These are phyloP conservation scores for Capreolus pygargus DNA, from an alignment of 2,113 vertebrate species.

Conservation along the genomic window DNA sequence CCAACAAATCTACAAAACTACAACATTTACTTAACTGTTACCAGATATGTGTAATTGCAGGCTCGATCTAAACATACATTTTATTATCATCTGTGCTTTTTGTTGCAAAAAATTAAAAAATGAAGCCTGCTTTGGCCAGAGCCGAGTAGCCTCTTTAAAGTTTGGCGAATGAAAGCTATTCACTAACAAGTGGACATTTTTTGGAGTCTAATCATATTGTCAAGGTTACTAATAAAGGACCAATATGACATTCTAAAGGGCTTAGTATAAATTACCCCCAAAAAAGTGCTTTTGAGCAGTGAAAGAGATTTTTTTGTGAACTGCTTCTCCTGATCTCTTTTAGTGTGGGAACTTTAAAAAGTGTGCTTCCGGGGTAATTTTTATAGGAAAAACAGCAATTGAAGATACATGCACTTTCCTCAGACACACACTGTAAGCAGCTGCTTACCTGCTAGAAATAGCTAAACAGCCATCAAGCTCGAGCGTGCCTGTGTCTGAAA, in stretches of 20 bases:
- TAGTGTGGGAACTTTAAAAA: slow-evolving; percentile 58
- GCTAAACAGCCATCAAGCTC: not conserved
- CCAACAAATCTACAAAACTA: not conserved
- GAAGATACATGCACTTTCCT: not conserved
- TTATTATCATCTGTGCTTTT: slow-evolving; percentile 42
- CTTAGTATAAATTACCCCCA: slow-evolving; percentile 66
- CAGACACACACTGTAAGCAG: not conserved
- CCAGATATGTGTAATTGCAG: not conserved
- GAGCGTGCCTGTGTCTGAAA: not conserved
- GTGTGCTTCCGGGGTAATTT: not conserved
- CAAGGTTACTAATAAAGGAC: slow-evolving; percentile 73
- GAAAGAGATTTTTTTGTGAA: slow-evolving; percentile 50
- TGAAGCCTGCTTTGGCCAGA: slow-evolving; percentile 9
- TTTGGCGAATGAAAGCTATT: slow-evolving; percentile 45
- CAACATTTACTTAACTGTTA: not conserved
- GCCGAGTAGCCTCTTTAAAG: slow-evolving; percentile 34
- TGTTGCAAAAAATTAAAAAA: slow-evolving; percentile 37
- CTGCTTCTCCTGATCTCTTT: slow-evolving; percentile 41
- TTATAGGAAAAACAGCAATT: not conserved
- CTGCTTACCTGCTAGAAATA: not conserved
- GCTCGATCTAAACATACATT: slow-evolving; percentile 20
- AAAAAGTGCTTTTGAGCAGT: slow-evolving; percentile 39
- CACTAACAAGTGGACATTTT: slow-evolving; percentile 73
- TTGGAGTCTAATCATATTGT: slow-evolving; percentile 74
- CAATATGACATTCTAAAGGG: slow-evolving; percentile 73